Base-by-base conservation (phyloP, 92 coral and sea anemone species). In the Zoanthus solanderi region DNA sequence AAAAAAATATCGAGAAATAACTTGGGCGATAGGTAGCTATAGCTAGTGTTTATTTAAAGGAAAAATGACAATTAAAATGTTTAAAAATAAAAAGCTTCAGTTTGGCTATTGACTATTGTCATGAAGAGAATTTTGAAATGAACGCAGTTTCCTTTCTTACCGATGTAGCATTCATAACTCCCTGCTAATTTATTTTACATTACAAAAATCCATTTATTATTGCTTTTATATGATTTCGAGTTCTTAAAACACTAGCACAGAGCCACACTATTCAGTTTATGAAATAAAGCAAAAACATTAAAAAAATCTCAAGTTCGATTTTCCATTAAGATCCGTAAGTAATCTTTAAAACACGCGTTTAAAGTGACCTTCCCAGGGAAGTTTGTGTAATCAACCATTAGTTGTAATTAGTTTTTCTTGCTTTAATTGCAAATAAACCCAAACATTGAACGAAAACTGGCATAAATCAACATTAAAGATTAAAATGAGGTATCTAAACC, bases 371-470 rank as follows among this genome's bases (percentile, higher is more conserved):
- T 23, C 47, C 44, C 63, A 23, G 15, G 42, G 18, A 83, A 71
- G 91, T 83, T 87, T 91, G 77, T 87, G 32, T 53, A 65, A 83
- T 78, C 61, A 68, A 13, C 52, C 53, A 73, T 87, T 83, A 76
- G 60, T 48, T 48, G 29, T 56, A 77, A 87, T 83, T 83, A 74
- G 89, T 76, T 88, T 71, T 78, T 67, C 75, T 83, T 50, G 79
- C 80, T 44, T 53, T 83, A 91, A 87, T 87, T 91, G 93, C 88
- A 84, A 91, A 93, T 86, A 87, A 78, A 90, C 79, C 90, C 89
- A 92, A 91, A 91, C 94, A 92, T 81, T 81, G 65, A 81, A 66
- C 74, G 46, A 50, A 60, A 66, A 50, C 61, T 42, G 61, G 13
- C 58, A 28, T 18, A 47, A 81, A 81, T 15, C 65, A 81, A 65